Evolutionary conservation across 1,140 invertebrate species (phyloP).

Genomic region (Chrysoperla carnea): DNA sequence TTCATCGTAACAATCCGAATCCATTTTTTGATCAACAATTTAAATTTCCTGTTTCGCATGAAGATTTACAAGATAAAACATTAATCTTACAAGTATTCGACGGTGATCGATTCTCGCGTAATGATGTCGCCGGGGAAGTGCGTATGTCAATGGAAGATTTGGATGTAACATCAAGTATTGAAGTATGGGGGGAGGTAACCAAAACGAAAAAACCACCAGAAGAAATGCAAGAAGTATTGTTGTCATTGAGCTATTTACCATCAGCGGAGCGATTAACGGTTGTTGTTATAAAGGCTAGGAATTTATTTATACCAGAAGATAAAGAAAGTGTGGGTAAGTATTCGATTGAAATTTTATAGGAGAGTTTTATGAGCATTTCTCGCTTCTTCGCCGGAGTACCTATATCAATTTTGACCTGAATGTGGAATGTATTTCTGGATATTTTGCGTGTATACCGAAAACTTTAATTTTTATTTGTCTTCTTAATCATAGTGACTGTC

Average conservation of each 20-base stretch:
- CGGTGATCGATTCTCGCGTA: constrained; percentile 52
- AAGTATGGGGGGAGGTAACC: constrained; percentile 62
- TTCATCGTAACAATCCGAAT: constrained; percentile 55
- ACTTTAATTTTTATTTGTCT: too few relatives aligned
- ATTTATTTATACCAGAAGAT: constrained; percentile 50
- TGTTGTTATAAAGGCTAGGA: constrained; percentile 66
- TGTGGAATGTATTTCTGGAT: too few relatives aligned
- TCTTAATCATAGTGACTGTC: too few relatives aligned
- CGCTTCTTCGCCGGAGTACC: neutral
- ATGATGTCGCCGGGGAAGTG: constrained; percentile 62
- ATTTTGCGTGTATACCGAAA: too few relatives aligned
- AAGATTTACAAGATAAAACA: constrained; percentile 55
- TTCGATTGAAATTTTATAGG: too few relatives aligned
- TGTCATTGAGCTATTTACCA: constrained; percentile 71
- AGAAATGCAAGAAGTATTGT: constrained; percentile 59
- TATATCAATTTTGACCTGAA: too few relatives aligned
- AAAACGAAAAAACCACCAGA: constrained; percentile 59
- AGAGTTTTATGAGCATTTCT: neutral
- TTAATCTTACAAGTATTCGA: constrained; percentile 57
- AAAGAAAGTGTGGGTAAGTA: constrained; percentile 37
- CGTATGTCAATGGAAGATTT: constrained; percentile 47
- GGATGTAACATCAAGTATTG: constrained; percentile 47
- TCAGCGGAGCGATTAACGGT: constrained; percentile 73
- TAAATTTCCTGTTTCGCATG: constrained; percentile 68
- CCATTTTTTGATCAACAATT: constrained; percentile 71